Percentiles rank a stretch among this genome's conserved stretches.
Conservation (phyloP, 2,113 vertebrate species). For the Pteruthius melanotis region DNA sequence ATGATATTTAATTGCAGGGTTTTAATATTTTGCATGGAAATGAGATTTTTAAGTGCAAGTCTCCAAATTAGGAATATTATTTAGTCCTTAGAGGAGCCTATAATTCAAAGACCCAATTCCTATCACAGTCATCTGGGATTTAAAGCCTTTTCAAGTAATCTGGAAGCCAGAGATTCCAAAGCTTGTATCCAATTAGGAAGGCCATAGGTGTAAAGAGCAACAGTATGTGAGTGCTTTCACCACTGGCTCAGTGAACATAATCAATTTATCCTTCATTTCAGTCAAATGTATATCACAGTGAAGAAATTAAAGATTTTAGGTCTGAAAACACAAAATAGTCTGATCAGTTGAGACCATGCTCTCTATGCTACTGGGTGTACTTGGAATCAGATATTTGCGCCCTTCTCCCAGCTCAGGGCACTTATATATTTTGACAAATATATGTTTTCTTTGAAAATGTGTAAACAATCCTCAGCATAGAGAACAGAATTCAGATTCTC, state of each 20-base stretch:
- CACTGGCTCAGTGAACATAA: background rate
- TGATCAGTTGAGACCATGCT: background rate
- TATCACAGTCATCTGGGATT: background rate
- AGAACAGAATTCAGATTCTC: background rate
- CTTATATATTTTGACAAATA: background rate
- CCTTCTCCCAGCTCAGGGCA: background rate
- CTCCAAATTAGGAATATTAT: background rate
- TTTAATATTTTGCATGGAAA: background rate
- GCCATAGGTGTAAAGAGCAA: background rate
- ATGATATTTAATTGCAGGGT: fast-evolving
- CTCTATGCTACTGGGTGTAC: background rate
- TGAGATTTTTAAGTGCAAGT: background rate
- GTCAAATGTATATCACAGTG: background rate
- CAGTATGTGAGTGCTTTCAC: background rate
- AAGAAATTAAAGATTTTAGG: background rate
- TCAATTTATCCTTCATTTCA: background rate
- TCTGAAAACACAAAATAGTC: background rate
- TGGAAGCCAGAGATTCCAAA: background rate
- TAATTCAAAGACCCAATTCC: background rate
- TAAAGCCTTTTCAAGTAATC: background rate
- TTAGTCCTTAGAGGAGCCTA: background rate
- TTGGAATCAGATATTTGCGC: background rate
- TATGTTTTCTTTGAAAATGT: background rate
- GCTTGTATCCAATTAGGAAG: background rate
- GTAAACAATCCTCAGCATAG: background rate